phyloP scores from a whole-genome alignment of 2,113 vertebrate species.

The Nematolebias whitei region DNA sequence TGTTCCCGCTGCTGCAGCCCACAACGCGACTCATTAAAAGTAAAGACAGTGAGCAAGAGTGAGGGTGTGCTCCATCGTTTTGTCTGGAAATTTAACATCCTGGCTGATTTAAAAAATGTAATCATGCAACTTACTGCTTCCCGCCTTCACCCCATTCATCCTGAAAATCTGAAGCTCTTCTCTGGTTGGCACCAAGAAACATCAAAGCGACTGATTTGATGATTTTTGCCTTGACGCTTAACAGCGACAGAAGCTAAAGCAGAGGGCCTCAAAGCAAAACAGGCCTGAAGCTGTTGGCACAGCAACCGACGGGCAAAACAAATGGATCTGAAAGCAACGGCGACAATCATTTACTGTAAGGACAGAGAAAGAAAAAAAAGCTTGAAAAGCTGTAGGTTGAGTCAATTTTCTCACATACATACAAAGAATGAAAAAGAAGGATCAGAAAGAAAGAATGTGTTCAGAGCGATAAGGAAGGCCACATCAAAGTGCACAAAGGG shows the following conservation, averaged over 20 bases:
- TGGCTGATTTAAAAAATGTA: not conserved
- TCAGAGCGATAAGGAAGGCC: not conserved
- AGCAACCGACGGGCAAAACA: constrained; percentile 8
- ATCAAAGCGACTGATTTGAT: constrained; percentile 28
- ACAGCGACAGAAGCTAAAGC: constrained; percentile 31
- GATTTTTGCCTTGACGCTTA: constrained; percentile 20
- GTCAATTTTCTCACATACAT: constrained; percentile 4
- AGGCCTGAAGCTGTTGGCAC: constrained; percentile 48
- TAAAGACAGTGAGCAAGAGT: not conserved
- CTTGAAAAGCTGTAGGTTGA: constrained; percentile 26
- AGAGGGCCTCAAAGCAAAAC: constrained; percentile 29
- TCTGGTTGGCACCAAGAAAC: constrained; percentile 14
- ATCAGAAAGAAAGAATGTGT: not conserved
- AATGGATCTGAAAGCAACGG: not conserved
- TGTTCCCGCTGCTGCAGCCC: not conserved
- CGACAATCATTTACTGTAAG: constrained; percentile 6
- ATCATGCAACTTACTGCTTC: not conserved
- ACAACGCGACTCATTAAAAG: constrained; percentile 2
- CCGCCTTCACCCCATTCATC: not conserved
- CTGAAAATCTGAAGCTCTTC: constrained; percentile 5
- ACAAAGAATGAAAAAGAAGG: not conserved
- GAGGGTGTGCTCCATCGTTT: not conserved
- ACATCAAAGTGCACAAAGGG: constrained; percentile 6
- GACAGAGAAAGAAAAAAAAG: not conserved
- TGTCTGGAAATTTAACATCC: constrained; percentile 2